Evolutionary conservation across 1,140 invertebrate genomes (phyloP), one percentile per base, ranked within the genome.

Genomic region (Zaprionus gabonicus): DNA sequence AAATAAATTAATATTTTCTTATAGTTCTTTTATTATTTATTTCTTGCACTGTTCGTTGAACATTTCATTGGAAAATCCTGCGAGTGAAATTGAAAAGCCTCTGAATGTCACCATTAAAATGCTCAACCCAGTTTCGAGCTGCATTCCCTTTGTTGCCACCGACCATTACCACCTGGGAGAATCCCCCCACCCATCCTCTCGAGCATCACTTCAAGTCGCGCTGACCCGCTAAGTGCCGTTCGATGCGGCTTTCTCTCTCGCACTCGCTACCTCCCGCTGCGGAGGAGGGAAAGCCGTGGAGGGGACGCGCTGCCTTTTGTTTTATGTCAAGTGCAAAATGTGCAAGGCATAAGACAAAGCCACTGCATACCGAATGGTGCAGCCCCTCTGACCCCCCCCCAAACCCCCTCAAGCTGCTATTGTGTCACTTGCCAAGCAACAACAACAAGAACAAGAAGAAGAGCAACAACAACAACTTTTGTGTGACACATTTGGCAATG

Each of bases 401-500:
- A 0, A 51, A 15, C 0, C 13, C 15, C 15, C 23, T n/a, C 44
- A 57, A 65, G 68, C 82, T 69, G 53, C 76, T 62, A 82, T 82
- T 86, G 82, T 86, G 76, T 69, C 68, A 62, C 58, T 64, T 64
- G 76, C 51, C 25, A 81, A 63, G 75, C 62, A 62, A 28, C 15
- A 74, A 66, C 46, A 75, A 65, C 72, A 80, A 55, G 63, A 73
- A 49, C 64, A 68, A 67, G 57, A 78, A 59, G 36, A 78, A 69
- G 71, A 68, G 71, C 31, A 31, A 34, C 77, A 70, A 34, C 77
- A 70, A 59, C 71, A 71, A 81, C 78, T 81, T 84, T 72, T 81
- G 85, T 81, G 85, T 90, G 81, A 88, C 84, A 88, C 84, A 88
- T 88, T 88, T 88, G 84, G 84, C 84, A 88, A 88, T 84, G 84